A percentile compares a stretch with the other conserved stretches of the same genome.
phyloP scores from a whole-genome alignment of 2,113 vertebrate genomes.

The Xiphophorus maculatus region DNA sequence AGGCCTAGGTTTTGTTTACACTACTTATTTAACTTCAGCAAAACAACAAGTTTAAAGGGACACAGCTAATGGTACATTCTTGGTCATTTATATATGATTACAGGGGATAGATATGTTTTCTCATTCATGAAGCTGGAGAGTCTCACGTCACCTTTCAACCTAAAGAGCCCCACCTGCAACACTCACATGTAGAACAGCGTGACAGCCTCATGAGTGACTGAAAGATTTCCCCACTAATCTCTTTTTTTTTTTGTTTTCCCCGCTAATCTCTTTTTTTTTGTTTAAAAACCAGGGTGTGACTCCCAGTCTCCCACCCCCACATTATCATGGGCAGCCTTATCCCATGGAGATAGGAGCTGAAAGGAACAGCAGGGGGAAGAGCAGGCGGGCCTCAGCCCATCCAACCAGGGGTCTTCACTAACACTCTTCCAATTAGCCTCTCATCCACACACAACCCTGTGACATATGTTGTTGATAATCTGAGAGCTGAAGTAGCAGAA shows the following conservation, averaged over 20 bases:
- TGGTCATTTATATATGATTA: not conserved
- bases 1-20: not conserved
- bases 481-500: slow-evolving; percentile 38
- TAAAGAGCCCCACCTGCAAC: slow-evolving; percentile 18
- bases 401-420: slow-evolving; percentile 42
- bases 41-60: not conserved
- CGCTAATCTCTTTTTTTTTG: too few relatives aligned
- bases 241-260: slow-evolving; percentile 15
- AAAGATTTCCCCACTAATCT: slow-evolving; percentile 69
- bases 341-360: slow-evolving; percentile 48
- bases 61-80: not conserved
- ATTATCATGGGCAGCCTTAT: slow-evolving; percentile 68
- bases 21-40: not conserved
- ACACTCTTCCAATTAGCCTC: slow-evolving; percentile 66
- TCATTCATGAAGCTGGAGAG: not conserved
- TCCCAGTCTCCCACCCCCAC: slow-evolving; percentile 22
- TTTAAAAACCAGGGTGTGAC: slow-evolving; percentile 33
- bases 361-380: slow-evolving; percentile 71
- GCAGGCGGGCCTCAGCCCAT: slow-evolving; percentile 16
- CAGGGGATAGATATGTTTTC: not conserved
- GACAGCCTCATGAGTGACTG: slow-evolving; percentile 64
- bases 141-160: not conserved
- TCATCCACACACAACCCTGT: slow-evolving; percentile 49
- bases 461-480: slow-evolving; percentile 62
- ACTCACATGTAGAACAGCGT: slow-evolving; percentile 46